Conservation (phyloP, 2,888 invertebrate genomes). For the Acronicta aceris region DNA sequence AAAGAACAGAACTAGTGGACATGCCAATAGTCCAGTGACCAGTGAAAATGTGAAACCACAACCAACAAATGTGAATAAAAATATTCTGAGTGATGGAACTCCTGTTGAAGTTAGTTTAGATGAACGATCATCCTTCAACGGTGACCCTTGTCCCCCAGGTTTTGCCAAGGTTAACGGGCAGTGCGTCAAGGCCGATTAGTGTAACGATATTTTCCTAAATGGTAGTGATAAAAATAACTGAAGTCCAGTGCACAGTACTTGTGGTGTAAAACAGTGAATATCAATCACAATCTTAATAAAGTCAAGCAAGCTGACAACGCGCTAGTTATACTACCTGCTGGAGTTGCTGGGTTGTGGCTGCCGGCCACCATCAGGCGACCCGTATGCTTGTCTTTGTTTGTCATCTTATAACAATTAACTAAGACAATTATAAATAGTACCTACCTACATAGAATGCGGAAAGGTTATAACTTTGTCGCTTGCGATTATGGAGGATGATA, state of each 20-base stretch:
- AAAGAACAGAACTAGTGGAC: slow-evolving; percentile 14
- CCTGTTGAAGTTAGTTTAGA: slow-evolving; percentile 60
- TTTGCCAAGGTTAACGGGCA: slow-evolving; percentile 68
- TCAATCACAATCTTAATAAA: neutral
- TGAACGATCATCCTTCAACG: slow-evolving; percentile 70
- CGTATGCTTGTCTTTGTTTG: no score
- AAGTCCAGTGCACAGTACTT: neutral
- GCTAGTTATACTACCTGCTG: no score
- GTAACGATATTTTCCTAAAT: neutral
- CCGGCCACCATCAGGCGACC: no score
- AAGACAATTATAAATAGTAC: no score
- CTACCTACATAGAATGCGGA: no score
- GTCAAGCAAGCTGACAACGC: neutral
- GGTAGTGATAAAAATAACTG: neutral
- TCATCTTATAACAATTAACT: no score
- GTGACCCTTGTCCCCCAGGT: slow-evolving; percentile 72
- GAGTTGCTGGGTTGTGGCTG: no score
- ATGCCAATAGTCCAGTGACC: slow-evolving; percentile 19
- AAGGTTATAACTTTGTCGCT: no score
- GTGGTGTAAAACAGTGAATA: neutral
- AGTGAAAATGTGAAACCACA: slow-evolving; percentile 41
- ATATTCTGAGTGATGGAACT: slow-evolving; percentile 34
- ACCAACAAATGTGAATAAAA: slow-evolving; percentile 13
- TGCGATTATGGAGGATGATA: no score
- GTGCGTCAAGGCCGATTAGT: slow-evolving; percentile 66